A percentile compares a stretch with the other conserved stretches of the same genome.
These are phyloP conservation scores for Ceraclea dissimilis DNA, from an alignment of 2,888 invertebrate genomes.

Conservation along the genomic window DNA sequence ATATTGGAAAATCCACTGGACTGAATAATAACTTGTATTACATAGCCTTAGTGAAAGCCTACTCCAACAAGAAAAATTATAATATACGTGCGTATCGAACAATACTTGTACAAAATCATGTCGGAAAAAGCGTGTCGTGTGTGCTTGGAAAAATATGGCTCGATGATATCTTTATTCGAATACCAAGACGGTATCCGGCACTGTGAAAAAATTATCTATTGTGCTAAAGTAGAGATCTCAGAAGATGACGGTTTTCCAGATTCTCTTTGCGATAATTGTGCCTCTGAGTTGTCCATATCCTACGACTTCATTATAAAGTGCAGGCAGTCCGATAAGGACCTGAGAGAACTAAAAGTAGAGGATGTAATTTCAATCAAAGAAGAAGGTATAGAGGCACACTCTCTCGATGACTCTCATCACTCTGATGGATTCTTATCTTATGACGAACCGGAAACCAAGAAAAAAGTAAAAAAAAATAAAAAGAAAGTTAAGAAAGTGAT, in stretches of 20 bases:
- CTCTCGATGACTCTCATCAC: background rate
- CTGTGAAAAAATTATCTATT: conserved; percentile 12
- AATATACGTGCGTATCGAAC: too few species aligned
- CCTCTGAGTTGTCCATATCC: conserved; percentile 10
- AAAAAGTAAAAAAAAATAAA: background rate
- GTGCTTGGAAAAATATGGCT: conserved; percentile 8
- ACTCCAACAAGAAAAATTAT: too few species aligned
- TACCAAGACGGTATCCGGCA: conserved; percentile 9
- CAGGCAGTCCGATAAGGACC: conserved; percentile 14
- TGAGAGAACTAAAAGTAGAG: background rate
- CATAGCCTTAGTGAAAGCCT: too few species aligned
- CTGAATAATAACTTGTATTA: too few species aligned
- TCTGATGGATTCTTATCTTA: background rate
- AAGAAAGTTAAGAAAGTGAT: background rate
- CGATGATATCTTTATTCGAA: conserved; percentile 13
- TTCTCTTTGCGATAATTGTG: conserved; percentile 11
- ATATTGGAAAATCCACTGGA: too few species aligned
- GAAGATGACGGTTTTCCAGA: conserved; percentile 12
- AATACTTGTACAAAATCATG: too few species aligned
- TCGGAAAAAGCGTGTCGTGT: conserved; percentile 8
- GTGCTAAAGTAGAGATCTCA: conserved; percentile 11
- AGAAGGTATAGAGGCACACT: background rate
- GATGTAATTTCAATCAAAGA: background rate
- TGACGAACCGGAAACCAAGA: background rate
- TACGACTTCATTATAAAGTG: conserved; percentile 17